These are phyloP conservation scores for Rhamphomyia laevipes DNA, from an alignment of 2,888 invertebrate genomes.

Conservation along the genomic window DNA sequence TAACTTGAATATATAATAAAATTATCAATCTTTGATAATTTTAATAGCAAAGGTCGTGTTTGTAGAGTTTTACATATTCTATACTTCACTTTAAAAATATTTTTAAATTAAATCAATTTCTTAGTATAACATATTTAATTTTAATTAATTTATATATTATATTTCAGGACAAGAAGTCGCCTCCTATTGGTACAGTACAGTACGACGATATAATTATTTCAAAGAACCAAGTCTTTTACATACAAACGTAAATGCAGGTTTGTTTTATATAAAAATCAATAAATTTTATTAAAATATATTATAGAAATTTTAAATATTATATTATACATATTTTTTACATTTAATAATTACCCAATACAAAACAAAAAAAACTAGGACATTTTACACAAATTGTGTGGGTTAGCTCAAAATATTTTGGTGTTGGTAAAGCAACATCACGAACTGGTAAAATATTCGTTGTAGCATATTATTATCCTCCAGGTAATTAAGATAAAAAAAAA, in stretches of 20 bases:
- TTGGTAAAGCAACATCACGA: constrained; percentile 67
- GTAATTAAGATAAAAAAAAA: constrained; percentile 23
- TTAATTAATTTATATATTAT: neutral
- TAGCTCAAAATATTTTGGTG: constrained; percentile 60
- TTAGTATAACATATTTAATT: no score
- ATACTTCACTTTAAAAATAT: no score
- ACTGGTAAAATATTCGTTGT: constrained; percentile 73
- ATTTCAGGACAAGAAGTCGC: constrained; percentile 63
- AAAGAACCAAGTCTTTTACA: constrained; percentile 62
- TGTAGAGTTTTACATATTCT: no score
- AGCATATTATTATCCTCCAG: constrained; percentile 72
- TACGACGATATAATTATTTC: constrained; percentile 61
- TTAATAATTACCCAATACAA: no score
- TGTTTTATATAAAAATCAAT: constrained; percentile 8
- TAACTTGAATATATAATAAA: no score
- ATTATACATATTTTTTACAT: neutral
- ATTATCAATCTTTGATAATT: no score
- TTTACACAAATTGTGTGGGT: constrained; percentile 83
- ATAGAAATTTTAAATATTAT: neutral
- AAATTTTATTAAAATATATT: no score
- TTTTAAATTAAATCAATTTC: no score
- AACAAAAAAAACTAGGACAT: no score
- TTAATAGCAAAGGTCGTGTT: no score
- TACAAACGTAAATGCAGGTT: constrained; percentile 68
- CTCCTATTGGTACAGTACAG: constrained; percentile 70